Conservation (phyloP, 2,888 invertebrate species). For the Entomobrya multifasciata region DNA sequence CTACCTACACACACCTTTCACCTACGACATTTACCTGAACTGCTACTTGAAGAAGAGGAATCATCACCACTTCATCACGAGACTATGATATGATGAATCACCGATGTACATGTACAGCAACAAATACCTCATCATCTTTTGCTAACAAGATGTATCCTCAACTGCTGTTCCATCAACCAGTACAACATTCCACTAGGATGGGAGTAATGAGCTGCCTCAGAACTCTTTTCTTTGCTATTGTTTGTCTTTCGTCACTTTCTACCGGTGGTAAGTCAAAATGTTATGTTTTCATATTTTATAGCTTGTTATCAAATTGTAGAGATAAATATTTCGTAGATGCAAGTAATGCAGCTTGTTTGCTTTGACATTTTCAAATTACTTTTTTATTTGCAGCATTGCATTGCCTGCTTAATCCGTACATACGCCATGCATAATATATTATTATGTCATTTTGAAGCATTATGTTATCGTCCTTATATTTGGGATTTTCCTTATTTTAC, state of each 20-base stretch:
- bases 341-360: no score
- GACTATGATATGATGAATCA: constrained; percentile 47
- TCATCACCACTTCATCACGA: not conserved
- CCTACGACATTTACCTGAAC: not conserved
- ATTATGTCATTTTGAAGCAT: no score
- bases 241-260: constrained; percentile 66
- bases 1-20: not conserved
- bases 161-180: not conserved
- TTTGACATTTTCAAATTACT: no score
- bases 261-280: constrained; percentile 62
- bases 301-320: constrained; percentile 11
- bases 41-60: no score
- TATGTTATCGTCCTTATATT: no score
- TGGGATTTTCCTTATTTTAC: no score
- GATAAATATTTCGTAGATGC: not conserved
- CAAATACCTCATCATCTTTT: not conserved
- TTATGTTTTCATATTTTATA: constrained; percentile 32
- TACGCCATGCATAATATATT: no score
- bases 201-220: constrained; percentile 54
- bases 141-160: not conserved
- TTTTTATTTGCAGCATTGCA: no score
- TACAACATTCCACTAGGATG: constrained; percentile 60
- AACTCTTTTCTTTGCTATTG: constrained; percentile 37
- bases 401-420: no score
- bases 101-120: constrained; percentile 11